Evolutionary conservation across 2,113 vertebrate species (phyloP).

Genomic region (Cygnus buccinator): DNA sequence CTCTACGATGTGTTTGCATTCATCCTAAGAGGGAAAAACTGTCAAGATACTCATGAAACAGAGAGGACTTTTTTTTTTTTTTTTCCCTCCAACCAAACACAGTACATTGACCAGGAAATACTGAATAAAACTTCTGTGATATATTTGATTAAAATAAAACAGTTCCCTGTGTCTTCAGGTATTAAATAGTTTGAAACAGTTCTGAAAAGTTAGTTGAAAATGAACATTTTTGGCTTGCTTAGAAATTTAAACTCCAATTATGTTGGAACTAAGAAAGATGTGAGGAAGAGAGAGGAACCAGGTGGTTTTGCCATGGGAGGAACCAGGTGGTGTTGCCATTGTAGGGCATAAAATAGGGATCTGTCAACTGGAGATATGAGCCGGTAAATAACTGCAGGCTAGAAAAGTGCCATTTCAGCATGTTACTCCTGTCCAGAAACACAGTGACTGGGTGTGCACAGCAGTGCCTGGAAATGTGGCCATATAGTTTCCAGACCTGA

Average conservation of each 20-base stretch:
- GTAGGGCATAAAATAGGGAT: neutral
- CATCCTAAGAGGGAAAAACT: neutral
- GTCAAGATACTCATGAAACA: neutral
- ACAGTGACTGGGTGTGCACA: neutral
- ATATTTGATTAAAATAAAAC: neutral
- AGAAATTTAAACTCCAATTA: neutral
- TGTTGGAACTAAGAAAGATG: neutral
- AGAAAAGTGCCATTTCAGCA: neutral
- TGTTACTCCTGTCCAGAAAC: neutral
- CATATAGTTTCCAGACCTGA: neutral
- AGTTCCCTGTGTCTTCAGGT: neutral
- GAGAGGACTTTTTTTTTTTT: neutral
- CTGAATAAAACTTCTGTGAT: neutral
- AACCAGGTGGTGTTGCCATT: neutral
- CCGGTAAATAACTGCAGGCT: neutral
- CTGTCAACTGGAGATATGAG: neutral
- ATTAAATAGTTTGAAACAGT: neutral
- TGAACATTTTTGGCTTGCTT: neutral
- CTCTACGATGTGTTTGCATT: neutral
- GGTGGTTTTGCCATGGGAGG: neutral
- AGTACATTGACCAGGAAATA: neutral
- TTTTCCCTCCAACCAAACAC: neutral
- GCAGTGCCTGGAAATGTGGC: neutral
- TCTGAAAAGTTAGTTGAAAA: neutral
- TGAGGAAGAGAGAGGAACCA: neutral